These are phyloP conservation scores for Fundulus diaphanus DNA, from an alignment of 2,797 vertebrate species.

Conservation along the genomic window DNA sequence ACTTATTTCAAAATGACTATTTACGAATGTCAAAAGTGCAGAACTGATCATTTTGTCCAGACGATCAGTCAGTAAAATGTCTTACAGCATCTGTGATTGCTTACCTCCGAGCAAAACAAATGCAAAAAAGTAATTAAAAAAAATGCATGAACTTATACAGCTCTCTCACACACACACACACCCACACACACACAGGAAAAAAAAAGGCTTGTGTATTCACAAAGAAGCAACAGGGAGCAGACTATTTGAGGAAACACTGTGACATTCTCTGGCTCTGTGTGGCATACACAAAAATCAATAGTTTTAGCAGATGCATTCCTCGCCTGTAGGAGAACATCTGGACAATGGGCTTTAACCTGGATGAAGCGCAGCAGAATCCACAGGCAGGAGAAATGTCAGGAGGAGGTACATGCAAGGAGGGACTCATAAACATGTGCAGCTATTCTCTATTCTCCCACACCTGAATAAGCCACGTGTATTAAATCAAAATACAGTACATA, in stretches of 20 bases:
- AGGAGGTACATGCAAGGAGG: constrained; percentile 34
- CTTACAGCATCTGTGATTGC: constrained; percentile 26
- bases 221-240: constrained; percentile 29
- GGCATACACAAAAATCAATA: constrained; percentile 60
- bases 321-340: constrained; percentile 20
- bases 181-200: constrained; percentile 1
- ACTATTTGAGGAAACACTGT: constrained; percentile 36
- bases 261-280: constrained; percentile 51
- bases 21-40: constrained; percentile 4
- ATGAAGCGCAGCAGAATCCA: constrained; percentile 33
- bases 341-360: constrained; percentile 45
- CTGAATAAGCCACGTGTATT: constrained; percentile 34
- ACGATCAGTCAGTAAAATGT: constrained; percentile 36
- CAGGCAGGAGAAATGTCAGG: constrained; percentile 69
- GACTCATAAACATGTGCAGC: constrained; percentile 18
- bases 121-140: constrained; percentile 43
- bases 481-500: constrained; percentile 48
- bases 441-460: constrained; percentile 27
- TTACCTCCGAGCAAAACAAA: constrained; percentile 33
- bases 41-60: constrained; percentile 31
- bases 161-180: constrained; percentile 17
- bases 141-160: constrained; percentile 30
- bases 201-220: constrained; percentile 10
- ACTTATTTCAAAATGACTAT: background rate
- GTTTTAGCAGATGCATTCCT: constrained; percentile 57